A percentile compares a stretch with the other conserved stretches of the same genome.
These are phyloP conservation scores for Amphiprion percula DNA, from an alignment of 2,113 vertebrate genomes.

Conservation along the genomic window DNA sequence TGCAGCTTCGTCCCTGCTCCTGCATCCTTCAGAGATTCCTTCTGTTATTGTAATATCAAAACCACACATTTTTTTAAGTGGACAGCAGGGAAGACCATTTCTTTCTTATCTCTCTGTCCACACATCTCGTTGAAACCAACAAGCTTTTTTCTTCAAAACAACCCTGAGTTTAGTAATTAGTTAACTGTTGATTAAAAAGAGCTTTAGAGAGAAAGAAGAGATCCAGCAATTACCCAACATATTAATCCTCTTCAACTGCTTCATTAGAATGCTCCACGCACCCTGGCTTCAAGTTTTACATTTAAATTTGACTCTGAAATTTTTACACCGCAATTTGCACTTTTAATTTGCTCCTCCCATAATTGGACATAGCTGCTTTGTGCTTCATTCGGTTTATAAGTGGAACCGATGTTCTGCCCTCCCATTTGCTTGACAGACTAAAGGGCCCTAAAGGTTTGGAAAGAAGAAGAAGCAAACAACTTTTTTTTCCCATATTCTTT, in stretches of 20 bases:
- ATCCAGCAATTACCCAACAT: constrained; percentile 79
- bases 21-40: constrained; percentile 10
- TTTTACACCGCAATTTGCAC: constrained; percentile 79
- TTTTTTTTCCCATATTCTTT: constrained; percentile 11
- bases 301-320: constrained; percentile 79
- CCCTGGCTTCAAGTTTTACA: constrained; percentile 74
- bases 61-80: constrained; percentile 2
- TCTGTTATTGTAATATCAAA: constrained; percentile 31
- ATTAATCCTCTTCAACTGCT: constrained; percentile 81
- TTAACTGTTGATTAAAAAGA: constrained; percentile 80
- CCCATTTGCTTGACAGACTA: constrained; percentile 30
- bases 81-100: neutral
- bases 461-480: constrained; percentile 16
- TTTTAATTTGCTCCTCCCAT: constrained; percentile 80
- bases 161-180: constrained; percentile 76
- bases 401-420: constrained; percentile 42
- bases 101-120: constrained; percentile 39
- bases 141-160: constrained; percentile 56
- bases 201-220: constrained; percentile 71
- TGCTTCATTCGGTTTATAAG: constrained; percentile 68
- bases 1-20: constrained; percentile 12
- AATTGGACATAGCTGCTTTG: constrained; percentile 76
- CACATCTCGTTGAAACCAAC: constrained; percentile 43
- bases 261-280: constrained; percentile 80
- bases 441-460: constrained; percentile 36